Conservation (phyloP, 2,888 invertebrate species). For the Dorcus parallelipipedus region DNA sequence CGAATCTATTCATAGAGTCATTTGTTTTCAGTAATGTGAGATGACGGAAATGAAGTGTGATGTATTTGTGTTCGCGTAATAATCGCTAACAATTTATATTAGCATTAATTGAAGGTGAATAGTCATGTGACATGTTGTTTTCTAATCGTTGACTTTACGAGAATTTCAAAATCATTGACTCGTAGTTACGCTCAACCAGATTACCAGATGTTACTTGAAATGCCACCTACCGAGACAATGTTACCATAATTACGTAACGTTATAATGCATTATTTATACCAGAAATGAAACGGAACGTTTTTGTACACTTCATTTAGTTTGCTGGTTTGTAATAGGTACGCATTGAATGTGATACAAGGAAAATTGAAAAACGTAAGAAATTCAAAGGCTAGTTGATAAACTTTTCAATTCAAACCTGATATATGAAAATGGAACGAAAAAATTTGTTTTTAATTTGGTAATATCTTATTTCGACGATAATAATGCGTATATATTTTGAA, state of each 20-base stretch:
- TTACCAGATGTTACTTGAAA: neutral
- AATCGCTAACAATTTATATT: neutral
- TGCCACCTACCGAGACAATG: neutral
- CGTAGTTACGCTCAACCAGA: neutral
- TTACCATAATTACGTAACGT: neutral
- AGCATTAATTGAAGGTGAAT: slow-evolving; percentile 14
- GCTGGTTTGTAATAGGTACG: no score
- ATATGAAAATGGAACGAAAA: no score
- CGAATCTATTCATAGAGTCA: no score
- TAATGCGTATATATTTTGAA: no score
- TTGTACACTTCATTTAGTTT: no score
- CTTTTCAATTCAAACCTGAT: no score
- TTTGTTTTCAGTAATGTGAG: neutral
- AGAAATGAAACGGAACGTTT: no score
- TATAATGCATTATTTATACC: neutral
- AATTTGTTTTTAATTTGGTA: no score
- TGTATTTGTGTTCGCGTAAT: neutral
- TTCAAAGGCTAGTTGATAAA: no score
- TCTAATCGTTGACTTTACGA: neutral
- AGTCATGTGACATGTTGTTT: slow-evolving; percentile 3
- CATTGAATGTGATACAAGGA: no score
- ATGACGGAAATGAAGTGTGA: neutral
- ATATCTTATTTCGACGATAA: no score
- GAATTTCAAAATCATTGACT: neutral
- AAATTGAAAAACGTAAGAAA: no score